phyloP scores from a whole-genome alignment of 2,113 vertebrate genomes.

The Tympanuchus pallidicinctus region DNA sequence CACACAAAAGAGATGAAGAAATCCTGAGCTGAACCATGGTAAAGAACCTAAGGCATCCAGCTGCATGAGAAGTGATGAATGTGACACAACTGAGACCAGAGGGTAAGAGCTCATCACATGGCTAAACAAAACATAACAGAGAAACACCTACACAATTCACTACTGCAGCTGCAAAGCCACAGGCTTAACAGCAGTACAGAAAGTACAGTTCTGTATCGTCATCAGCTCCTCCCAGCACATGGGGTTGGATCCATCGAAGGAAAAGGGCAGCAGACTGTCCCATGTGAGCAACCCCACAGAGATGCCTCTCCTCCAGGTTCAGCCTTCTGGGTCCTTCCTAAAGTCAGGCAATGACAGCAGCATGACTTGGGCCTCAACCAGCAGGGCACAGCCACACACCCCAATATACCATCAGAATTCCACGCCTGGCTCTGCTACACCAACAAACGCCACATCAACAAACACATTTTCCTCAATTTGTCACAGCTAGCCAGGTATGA shows the following conservation, averaged over 20 bases:
- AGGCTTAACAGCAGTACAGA: not conserved
- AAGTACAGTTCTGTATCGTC: not conserved
- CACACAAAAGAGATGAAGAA: not conserved
- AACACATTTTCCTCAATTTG: slow-evolving; percentile 33
- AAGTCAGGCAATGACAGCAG: not conserved
- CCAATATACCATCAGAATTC: not conserved
- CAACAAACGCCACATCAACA: not conserved
- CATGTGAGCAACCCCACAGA: not conserved
- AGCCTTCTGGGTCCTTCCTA: not conserved
- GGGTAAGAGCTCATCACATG: not conserved
- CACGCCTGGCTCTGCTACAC: not conserved
- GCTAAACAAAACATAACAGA: not conserved
- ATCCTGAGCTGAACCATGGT: not conserved
- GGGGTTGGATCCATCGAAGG: not conserved
- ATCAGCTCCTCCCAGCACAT: not conserved
- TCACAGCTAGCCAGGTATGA: slow-evolving; percentile 7
- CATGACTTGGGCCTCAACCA: not conserved
- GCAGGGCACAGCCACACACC: rapidly evolving
- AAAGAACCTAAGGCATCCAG: not conserved
- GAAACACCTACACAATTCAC: not conserved
- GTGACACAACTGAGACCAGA: not conserved
- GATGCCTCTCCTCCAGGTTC: rapidly evolving
- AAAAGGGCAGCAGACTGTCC: too few species aligned
- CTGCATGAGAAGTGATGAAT: not conserved
- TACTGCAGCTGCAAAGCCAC: not conserved